Conservation (phyloP, 2,797 vertebrate species). For the Sarcoramphus papa region DNA sequence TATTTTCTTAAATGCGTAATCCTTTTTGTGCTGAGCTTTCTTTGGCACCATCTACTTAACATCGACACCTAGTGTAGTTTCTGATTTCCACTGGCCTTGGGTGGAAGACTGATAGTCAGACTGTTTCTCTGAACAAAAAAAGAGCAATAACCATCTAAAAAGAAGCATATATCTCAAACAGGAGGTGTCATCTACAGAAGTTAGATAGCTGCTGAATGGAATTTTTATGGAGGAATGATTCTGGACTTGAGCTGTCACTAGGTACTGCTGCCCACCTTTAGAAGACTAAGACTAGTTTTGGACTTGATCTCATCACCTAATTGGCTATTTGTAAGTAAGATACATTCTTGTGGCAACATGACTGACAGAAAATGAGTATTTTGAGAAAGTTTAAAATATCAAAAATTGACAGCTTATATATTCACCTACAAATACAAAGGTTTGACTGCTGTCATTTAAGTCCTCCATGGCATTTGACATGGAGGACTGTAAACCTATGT, state of each 20-base stretch:
- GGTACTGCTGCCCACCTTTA: neutral
- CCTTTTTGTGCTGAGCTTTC: neutral
- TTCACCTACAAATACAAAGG: neutral
- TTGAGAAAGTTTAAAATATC: neutral
- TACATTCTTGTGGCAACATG: neutral
- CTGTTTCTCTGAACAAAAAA: neutral
- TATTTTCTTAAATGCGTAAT: neutral
- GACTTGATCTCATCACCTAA: neutral
- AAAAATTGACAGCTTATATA: neutral
- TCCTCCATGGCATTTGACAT: neutral
- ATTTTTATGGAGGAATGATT: neutral
- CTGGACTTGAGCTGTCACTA: neutral
- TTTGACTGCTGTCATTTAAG: neutral
- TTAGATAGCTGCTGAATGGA: neutral
- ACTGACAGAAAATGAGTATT: neutral
- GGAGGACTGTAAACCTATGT: neutral
- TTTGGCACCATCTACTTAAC: neutral
- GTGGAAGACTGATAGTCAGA: neutral
- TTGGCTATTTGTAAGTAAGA: neutral
- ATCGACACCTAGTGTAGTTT: neutral
- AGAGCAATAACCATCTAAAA: neutral
- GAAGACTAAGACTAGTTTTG: neutral
- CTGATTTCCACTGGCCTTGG: neutral
- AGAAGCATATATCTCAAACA: neutral
- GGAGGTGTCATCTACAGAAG: neutral